Percentiles rank a stretch among this genome's conserved stretches.
These are phyloP conservation scores for Cryptocephalus primarius DNA, from an alignment of 2,888 invertebrate genomes.

Conservation along the genomic window DNA sequence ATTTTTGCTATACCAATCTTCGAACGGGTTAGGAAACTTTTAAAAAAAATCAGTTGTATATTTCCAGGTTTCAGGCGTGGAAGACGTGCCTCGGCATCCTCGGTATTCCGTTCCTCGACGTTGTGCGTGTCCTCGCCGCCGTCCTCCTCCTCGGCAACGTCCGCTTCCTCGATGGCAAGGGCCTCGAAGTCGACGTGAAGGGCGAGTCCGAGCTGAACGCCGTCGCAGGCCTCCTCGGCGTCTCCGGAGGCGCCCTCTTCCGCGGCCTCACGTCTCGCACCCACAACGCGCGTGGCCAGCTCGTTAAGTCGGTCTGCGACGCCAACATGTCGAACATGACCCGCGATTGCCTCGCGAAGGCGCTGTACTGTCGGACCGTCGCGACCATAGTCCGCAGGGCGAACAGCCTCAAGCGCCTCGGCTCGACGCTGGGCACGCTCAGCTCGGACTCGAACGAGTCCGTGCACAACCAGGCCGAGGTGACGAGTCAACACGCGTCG, in stretches of 20 bases:
- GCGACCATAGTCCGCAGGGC: conserved; percentile 88
- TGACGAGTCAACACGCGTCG: conserved; percentile 75
- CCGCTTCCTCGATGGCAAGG: conserved; percentile 72
- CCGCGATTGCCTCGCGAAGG: conserved; percentile 83
- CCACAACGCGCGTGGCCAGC: conserved; percentile 64
- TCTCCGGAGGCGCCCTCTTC: conserved; percentile 62
- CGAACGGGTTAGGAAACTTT: too few relatives aligned
- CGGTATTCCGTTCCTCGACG: conserved; percentile 89
- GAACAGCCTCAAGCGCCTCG: conserved; percentile 79
- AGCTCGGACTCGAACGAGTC: conserved; percentile 90
- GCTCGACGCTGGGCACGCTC: conserved; percentile 69
- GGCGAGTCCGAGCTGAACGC: conserved; percentile 77
- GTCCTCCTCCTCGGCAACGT: conserved; percentile 87
- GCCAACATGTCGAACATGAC: conserved; percentile 81
- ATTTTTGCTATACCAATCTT: too few relatives aligned
- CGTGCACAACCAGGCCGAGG: conserved; percentile 77
- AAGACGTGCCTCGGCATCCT: conserved; percentile 81
- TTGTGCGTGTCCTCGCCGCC: conserved; percentile 82
- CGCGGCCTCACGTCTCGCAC: conserved; percentile 76
- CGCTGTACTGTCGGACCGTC: conserved; percentile 87
- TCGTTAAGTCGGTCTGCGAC: conserved; percentile 71
- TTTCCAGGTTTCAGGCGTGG: conserved; percentile 74
- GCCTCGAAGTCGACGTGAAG: conserved; percentile 64
- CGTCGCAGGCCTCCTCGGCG: conserved; percentile 73
- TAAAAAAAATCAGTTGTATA: neutral